Conservation (phyloP, 2,888 invertebrate genomes). For the Barypeithes pellucidus region DNA sequence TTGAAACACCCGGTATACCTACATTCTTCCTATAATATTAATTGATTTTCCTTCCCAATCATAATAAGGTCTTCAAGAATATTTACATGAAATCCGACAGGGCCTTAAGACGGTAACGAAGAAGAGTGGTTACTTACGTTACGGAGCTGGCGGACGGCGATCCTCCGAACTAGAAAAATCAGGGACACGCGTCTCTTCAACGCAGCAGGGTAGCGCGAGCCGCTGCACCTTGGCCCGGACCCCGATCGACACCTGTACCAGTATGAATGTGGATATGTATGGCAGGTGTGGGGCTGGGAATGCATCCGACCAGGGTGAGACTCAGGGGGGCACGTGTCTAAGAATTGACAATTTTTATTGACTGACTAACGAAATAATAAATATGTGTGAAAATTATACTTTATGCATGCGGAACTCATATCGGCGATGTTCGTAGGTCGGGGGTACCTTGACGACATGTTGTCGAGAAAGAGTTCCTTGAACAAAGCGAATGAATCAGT, state of each 20-base stretch:
- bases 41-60: too few species aligned
- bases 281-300: slow-evolving; percentile 58
- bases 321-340: slow-evolving; percentile 52
- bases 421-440: too few species aligned
- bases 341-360: background rate
- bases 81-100: slow-evolving; percentile 21
- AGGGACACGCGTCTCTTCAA: slow-evolving; percentile 50
- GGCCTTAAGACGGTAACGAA: slow-evolving; percentile 15
- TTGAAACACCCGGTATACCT: too few species aligned
- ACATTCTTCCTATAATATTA: too few species aligned
- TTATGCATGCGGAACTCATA: too few species aligned
- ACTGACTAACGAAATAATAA: background rate
- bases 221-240: slow-evolving; percentile 49
- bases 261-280: slow-evolving; percentile 61
- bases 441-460: too few species aligned
- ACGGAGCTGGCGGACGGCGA: slow-evolving; percentile 9
- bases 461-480: too few species aligned
- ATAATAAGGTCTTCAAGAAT: too few species aligned
- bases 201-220: slow-evolving; percentile 53
- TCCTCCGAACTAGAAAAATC: slow-evolving; percentile 49
- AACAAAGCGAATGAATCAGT: too few species aligned
- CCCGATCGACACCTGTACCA: slow-evolving; percentile 60
- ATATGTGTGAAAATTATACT: background rate
- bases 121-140: slow-evolving; percentile 16
- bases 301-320: slow-evolving; percentile 42